Conservation (phyloP, 2,113 vertebrate genomes). For the Corydoras maculifer region DNA sequence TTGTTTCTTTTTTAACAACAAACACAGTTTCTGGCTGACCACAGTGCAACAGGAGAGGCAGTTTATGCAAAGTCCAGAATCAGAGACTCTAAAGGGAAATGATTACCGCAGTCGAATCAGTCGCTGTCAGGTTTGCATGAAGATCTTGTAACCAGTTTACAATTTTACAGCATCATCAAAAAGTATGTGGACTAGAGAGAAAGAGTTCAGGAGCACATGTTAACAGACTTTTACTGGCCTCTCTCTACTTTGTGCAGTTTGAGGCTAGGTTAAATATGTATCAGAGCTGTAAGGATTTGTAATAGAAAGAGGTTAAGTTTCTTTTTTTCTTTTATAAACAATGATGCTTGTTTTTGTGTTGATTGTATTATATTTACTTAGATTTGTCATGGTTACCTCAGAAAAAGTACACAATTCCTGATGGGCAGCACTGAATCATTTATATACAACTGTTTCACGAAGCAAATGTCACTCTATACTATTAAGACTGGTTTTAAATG, state of each 20-base stretch:
- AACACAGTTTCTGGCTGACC: slow-evolving; percentile 95
- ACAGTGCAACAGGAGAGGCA: slow-evolving; percentile 71
- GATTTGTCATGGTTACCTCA: slow-evolving; percentile 73
- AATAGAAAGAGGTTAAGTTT: slow-evolving; percentile 32
- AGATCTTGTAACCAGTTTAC: slow-evolving; percentile 71
- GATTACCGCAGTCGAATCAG: slow-evolving; percentile 80
- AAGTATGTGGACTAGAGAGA: too few relatives aligned
- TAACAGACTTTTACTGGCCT: slow-evolving; percentile 15
- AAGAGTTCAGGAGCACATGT: slow-evolving; percentile 4
- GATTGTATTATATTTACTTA: slow-evolving; percentile 44
- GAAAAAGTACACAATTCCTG: slow-evolving; percentile 52
- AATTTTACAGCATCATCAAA: too few relatives aligned
- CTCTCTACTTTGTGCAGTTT: not conserved
- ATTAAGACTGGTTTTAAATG: too few relatives aligned
- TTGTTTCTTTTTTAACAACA: slow-evolving; percentile 93
- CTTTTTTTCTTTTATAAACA: slow-evolving; percentile 54
- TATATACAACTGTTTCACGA: slow-evolving; percentile 18
- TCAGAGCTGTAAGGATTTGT: not conserved
- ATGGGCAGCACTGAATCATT: slow-evolving; percentile 38
- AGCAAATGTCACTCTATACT: not conserved
- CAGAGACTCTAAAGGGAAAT: slow-evolving; percentile 80
- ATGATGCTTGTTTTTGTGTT: slow-evolving; percentile 69
- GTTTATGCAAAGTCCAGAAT: slow-evolving; percentile 63
- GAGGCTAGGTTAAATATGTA: not conserved
- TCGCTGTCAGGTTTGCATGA: slow-evolving; percentile 96